Base-by-base conservation (phyloP, 2,113 vertebrate species). In the Semnornis frantzii region DNA sequence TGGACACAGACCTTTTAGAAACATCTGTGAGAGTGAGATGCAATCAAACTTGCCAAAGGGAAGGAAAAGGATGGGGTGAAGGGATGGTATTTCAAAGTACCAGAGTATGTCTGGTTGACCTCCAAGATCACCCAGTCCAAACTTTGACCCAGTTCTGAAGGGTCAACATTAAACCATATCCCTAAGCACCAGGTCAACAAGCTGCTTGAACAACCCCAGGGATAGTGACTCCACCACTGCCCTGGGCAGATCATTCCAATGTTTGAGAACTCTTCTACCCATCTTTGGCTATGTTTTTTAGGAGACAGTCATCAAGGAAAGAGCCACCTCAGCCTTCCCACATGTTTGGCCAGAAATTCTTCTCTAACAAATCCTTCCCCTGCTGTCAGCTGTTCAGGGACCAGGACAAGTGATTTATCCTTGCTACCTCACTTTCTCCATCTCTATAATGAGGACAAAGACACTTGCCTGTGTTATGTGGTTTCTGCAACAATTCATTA, bases 401-500 rank as follows among this genome's bases (percentile, higher is more conserved):
- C 16, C 34, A 50, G 73, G 33, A 74, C 7, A 93, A 97, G 70
- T 85, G 82, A 91, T 69, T 90, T 82, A 95, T 50, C n/a, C 37
- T 90, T 12, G 11, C 62, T 83, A 74, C 85, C 65, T 62, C 16
- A 72, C 30, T 46, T 83, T 58, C 54, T 33, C 69, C 74, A 72
- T 48, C 63, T 77, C 79, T 50, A 10, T 95, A 97, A 82, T 27
- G 34, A 84, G 90, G 54, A 86, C 52, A 68, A 80, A 60, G 88
- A 46, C 9, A 31, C 77, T 44, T 31, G 23, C 34, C 75, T 58
- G 33, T 30, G 60, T 73, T 59, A 62, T 25, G 87, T 0, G 3
- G 54, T 69, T 91, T 73, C 76, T 88, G 73, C 62, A 62, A 88
- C 76, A 89, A 94, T 88, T 95, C 90, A 91, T 93, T 91, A 89